Evolutionary conservation across 2,888 invertebrate genomes (phyloP).

Genomic region (Orchestes rusci): DNA sequence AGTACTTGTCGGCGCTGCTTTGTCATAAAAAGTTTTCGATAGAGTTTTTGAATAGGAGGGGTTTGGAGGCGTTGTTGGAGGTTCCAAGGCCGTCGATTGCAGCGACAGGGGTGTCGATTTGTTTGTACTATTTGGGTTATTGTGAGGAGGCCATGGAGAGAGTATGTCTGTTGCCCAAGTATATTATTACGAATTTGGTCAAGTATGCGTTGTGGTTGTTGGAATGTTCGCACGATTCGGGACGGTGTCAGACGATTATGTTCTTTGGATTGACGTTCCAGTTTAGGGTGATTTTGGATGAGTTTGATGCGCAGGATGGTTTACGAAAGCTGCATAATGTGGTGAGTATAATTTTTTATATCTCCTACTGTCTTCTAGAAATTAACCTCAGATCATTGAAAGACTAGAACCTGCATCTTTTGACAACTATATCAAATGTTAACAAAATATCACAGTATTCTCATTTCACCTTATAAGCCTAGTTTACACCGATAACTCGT

Average conservation of each 20-base stretch:
- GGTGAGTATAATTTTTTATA: no score
- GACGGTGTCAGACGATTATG: slow-evolving; percentile 97
- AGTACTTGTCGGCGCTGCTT: slow-evolving; percentile 87
- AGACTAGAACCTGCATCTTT: no score
- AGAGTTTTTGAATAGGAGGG: slow-evolving; percentile 86
- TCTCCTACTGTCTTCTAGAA: no score
- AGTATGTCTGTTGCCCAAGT: slow-evolving; percentile 78
- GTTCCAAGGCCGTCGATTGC: slow-evolving; percentile 92
- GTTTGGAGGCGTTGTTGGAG: slow-evolving; percentile 76
- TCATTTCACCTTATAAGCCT: no score
- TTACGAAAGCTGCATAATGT: slow-evolving; percentile 90
- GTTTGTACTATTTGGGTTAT: slow-evolving; percentile 93
- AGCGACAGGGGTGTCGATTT: slow-evolving; percentile 93
- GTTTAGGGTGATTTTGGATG: slow-evolving; percentile 85
- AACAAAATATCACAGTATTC: no score
- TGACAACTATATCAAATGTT: no score
- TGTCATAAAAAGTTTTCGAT: slow-evolving; percentile 98
- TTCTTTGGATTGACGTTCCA: slow-evolving; percentile 94
- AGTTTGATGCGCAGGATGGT: slow-evolving; percentile 92
- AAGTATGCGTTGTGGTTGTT: slow-evolving; percentile 84
- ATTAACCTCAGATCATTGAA: no score
- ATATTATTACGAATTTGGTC: slow-evolving; percentile 69
- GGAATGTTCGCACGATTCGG: slow-evolving; percentile 89
- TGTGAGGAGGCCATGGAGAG: slow-evolving; percentile 97
- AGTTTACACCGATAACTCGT: no score